Base-by-base conservation (phyloP, 2,113 vertebrate genomes). In the Psilopsiagon aymara region DNA sequence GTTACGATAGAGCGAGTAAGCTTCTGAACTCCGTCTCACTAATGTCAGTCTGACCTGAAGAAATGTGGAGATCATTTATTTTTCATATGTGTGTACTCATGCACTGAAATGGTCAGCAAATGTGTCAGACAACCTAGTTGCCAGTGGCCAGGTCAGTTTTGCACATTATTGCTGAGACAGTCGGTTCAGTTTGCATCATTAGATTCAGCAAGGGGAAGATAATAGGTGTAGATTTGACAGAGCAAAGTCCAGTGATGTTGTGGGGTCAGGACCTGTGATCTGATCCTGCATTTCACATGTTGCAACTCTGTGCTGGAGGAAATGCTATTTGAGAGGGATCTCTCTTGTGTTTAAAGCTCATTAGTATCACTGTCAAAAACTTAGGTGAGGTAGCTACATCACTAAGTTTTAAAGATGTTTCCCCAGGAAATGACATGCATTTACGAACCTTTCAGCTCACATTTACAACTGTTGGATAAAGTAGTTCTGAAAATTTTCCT, bases 101-200 rank as follows among this genome's bases (percentile, higher is more conserved):
- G 9, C 20, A 2, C 29, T 4, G 43, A 3, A 7, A 11, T 1
- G 60, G 88, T 57, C 76, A 64, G 35, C 0, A 11, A 44, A 55
- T n/a, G 43, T 66, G 69, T 64, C 63, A 35, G 5, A 35, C n/a
- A 28, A 24, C 25, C 2, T 4, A 2, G 24, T 16, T 86, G 49
- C 60, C 27, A 20, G 64, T 63, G 73, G 51, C 60, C 25, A 6
- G 59, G 60, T 31, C 41, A 46, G 41, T 43, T 49, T 20, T n/a
- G 8, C 51, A 29, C 12, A 0, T 81, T 59, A 3, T 46, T 81
- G 37, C 73, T 44, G 59, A 51, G 51, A 29, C 3, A 7, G 0
- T 13, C 2, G 9, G 47, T 47, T 60, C 25, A 4, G 19, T 62
- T 82, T 2, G 4, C 20, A 7, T 49, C 0, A 0, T 7, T 80